A percentile compares a stretch with the other conserved stretches of the same genome.
phyloP scores from a whole-genome alignment of 1,140 invertebrate species.

The Chelonus insularis region DNA sequence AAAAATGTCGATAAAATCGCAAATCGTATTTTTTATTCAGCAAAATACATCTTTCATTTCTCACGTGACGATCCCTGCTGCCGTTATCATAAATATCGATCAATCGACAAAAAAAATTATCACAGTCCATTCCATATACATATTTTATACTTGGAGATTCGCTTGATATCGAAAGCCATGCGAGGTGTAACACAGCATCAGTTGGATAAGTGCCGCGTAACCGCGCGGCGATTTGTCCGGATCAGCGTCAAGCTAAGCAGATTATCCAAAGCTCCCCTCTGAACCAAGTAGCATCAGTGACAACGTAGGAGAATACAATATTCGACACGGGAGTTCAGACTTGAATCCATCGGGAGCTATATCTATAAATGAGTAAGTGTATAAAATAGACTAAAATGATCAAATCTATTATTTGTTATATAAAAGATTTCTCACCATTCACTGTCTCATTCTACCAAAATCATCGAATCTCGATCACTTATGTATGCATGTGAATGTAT shows the following conservation, averaged over 20 bases:
- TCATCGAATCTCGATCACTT: no score
- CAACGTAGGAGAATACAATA: not conserved
- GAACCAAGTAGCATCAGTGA: slow-evolving; percentile 11
- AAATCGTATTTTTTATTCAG: not conserved
- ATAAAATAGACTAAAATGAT: not conserved
- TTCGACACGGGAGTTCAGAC: slow-evolving; percentile 10
- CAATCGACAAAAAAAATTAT: no score
- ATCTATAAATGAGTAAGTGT: slow-evolving; percentile 15
- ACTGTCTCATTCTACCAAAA: no score
- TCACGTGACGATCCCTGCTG: no score
- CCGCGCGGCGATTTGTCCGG: slow-evolving; percentile 56
- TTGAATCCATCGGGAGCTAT: not conserved
- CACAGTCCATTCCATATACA: no score
- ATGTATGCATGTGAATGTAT: no score
- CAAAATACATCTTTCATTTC: no score
- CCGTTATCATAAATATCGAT: no score
- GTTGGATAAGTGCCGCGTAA: slow-evolving; percentile 51
- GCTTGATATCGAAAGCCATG: slow-evolving; percentile 33
- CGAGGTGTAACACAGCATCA: not conserved
- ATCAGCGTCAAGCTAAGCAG: slow-evolving; percentile 59
- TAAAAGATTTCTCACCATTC: no score
- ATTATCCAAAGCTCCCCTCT: slow-evolving; percentile 43
- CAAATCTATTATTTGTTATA: no score
- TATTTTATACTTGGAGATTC: no score
- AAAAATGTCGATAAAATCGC: no score